Conservation (phyloP, 2,113 vertebrate species). For the Micronycteris hirsuta region DNA sequence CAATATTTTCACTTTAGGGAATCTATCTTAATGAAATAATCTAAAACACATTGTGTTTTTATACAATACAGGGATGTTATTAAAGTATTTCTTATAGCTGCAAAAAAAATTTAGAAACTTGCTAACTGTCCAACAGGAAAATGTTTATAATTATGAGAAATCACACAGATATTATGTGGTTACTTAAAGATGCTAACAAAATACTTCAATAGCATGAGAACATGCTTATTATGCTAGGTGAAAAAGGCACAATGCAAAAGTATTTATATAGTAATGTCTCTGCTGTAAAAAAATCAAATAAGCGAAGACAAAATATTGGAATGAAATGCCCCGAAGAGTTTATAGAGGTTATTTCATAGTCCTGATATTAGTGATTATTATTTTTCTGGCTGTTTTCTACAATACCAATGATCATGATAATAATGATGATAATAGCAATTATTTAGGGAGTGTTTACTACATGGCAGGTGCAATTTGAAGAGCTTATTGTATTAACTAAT, state of each 20-base stretch:
- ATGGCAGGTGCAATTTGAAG: neutral
- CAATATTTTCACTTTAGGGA: constrained; percentile 3
- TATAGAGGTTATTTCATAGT: neutral
- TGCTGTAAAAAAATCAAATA: constrained; percentile 15
- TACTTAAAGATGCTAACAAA: neutral
- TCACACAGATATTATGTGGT: neutral
- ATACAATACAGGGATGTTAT: neutral
- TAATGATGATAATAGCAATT: neutral
- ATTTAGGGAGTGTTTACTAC: neutral
- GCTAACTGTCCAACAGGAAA: neutral
- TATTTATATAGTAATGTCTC: constrained; percentile 14
- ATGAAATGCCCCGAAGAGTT: constrained; percentile 25
- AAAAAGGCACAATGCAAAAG: neutral
- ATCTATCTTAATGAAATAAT: neutral
- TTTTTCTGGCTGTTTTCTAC: constrained; percentile 29
- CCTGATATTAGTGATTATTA: neutral
- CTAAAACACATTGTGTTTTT: neutral
- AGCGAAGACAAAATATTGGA: constrained; percentile 9
- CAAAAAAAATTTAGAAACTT: neutral
- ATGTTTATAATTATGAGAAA: constrained; percentile 37
- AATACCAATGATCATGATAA: neutral
- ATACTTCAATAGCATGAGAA: neutral
- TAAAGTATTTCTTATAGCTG: neutral
- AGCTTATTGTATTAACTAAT: neutral
- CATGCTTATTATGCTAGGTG: neutral